Percentiles rank a stretch among this genome's conserved stretches.
phyloP scores from a whole-genome alignment of 2,797 vertebrate species.

The Loriculus beryllinus region DNA sequence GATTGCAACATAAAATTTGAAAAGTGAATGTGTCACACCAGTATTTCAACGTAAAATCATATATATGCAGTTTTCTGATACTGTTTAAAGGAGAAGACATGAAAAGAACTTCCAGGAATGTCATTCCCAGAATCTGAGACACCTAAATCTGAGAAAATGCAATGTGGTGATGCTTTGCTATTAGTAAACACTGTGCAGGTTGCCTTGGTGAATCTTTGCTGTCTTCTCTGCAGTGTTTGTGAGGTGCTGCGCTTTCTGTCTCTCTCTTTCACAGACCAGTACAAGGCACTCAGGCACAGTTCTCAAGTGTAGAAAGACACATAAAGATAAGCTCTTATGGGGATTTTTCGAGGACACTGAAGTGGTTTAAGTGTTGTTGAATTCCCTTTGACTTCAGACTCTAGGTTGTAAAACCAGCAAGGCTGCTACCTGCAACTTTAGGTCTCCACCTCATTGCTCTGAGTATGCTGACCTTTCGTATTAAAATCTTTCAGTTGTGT shows the following conservation, averaged over 20 bases:
- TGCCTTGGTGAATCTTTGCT: constrained; percentile 12
- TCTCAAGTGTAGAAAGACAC: background rate
- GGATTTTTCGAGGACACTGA: constrained; percentile 11
- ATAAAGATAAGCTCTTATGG: background rate
- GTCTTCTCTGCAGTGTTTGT: background rate
- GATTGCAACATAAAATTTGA: background rate
- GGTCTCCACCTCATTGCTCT: background rate
- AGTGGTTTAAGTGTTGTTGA: constrained; percentile 26
- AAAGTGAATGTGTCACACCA: background rate
- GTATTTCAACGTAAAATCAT: background rate
- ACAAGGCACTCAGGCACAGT: background rate
- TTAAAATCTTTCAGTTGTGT: background rate
- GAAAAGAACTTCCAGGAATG: background rate
- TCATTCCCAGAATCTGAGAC: background rate
- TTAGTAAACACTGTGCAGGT: background rate
- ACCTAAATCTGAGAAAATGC: background rate
- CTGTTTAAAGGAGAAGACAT: background rate
- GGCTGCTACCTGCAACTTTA: background rate
- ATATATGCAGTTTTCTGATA: background rate
- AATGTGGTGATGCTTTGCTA: background rate
- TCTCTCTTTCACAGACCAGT: background rate
- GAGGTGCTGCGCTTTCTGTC: background rate
- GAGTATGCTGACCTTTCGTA: background rate
- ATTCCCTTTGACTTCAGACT: background rate
- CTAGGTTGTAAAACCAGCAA: background rate